Base-by-base conservation (phyloP, 2,113 vertebrate species). In the Cochlearius cochlearius region DNA sequence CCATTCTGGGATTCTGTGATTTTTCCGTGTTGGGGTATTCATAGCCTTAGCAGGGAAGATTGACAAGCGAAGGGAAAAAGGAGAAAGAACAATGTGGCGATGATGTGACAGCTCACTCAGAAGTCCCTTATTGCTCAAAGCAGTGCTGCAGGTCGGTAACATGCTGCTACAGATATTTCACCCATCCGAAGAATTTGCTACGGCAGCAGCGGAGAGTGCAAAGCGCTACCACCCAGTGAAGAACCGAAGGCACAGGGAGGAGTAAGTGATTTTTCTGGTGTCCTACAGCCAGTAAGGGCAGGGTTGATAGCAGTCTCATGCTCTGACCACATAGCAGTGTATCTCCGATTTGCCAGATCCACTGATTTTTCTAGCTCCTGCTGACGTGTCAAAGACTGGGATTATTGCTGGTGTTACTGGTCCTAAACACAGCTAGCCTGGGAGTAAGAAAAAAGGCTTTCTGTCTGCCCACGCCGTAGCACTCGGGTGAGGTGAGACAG, bases 301-400 rank as follows among this genome's bases (percentile, higher is more conserved):
- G n/a, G 1, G 1, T 27, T 2, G 4, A 15, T 5, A 29, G 27
- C 14, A 15, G 20, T 39, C 11, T 64, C 1, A 2, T 64, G 49
- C 73, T 64, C 55, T 69, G 68, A 59, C 13, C 1, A 0, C 2
- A 0, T 9, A 22, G 67, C 36, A 16, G 20, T 1, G 14, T 29
- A 6, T 47, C 69, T 56, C 58, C 1, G 2, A 1, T 73, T n/a
- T 86, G 21, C 39, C 12, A 15, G 49, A 58, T 50, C 21, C 5
- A 1, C 8, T 68, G 27, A 3, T 55, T 80, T 75, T 32, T 47
- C 30, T 32, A 32, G 16, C 38, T 52, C 45, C 55, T 60, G 52
- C 10, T 52, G 53, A 55, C 2, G 3, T 15, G 25, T 34, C 41
- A 64, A 68, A 73, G 38, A 9, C 20, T 38, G 41, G 30, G 75